phyloP scores from a whole-genome alignment of 2,113 vertebrate genomes.

The Siphamia tubifer region DNA sequence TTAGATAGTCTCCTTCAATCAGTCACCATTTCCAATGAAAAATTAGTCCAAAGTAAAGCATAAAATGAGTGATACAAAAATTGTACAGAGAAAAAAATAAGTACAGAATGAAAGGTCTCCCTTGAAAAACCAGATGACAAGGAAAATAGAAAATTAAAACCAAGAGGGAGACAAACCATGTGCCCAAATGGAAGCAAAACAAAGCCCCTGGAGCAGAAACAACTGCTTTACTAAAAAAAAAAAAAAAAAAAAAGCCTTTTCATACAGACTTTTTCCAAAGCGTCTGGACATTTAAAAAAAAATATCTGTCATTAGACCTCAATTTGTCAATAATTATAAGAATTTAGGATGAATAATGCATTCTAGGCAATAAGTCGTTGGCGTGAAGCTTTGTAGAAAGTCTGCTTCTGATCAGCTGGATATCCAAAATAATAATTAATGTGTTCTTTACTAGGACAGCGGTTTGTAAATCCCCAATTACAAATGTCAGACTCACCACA shows the following conservation, averaged over 20 bases:
- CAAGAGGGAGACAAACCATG: constrained; percentile 27
- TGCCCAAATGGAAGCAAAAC: constrained; percentile 30
- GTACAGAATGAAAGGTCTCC: constrained; percentile 14
- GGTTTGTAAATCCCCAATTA: constrained; percentile 6
- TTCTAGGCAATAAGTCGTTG: constrained; percentile 1
- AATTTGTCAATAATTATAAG: neutral
- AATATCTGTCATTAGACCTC: neutral
- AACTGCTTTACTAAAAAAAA: constrained; percentile 7
- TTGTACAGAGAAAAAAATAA: constrained; percentile 50
- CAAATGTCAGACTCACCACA: neutral
- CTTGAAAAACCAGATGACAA: constrained; percentile 48
- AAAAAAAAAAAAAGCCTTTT: neutral
- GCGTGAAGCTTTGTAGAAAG: constrained; percentile 32
- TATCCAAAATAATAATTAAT: neutral
- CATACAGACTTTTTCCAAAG: constrained; percentile 49
- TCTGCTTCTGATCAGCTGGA: constrained; percentile 18
- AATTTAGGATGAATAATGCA: constrained; percentile 5
- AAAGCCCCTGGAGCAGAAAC: constrained; percentile 27
- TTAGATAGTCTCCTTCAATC: neutral
- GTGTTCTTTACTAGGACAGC: neutral
- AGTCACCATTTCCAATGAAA: constrained; percentile 16
- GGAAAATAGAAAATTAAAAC: constrained; percentile 33
- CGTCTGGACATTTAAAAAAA: constrained; percentile 6
- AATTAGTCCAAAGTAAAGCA: constrained; percentile 7
- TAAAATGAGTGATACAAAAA: constrained; percentile 19